Evolutionary conservation across 2,888 invertebrate genomes (phyloP).

Genomic region (Acronicta leporina): DNA sequence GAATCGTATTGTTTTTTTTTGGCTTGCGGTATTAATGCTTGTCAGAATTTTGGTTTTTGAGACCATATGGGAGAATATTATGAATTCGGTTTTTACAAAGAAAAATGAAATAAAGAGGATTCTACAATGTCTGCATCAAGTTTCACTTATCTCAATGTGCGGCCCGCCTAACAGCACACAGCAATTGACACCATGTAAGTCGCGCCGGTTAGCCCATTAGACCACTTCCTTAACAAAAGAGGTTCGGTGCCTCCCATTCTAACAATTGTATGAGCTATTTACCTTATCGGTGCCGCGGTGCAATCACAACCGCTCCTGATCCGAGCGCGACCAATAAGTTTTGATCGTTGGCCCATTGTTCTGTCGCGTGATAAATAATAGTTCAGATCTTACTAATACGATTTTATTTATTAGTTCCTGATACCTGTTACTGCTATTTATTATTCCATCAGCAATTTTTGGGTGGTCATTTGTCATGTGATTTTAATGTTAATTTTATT

Average conservation of each 20-base stretch:
- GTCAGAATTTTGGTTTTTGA: no score
- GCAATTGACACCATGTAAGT: constrained; percentile 87
- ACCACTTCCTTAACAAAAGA: constrained; percentile 87
- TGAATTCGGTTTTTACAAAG: no score
- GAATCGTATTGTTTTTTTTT: no score
- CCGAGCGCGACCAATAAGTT: constrained; percentile 54
- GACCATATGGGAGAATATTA: no score
- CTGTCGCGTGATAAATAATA: constrained; percentile 50
- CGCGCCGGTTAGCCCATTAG: constrained; percentile 82
- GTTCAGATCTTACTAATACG: constrained; percentile 38
- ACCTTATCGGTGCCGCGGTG: constrained; percentile 84
- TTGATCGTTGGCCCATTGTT: constrained; percentile 67
- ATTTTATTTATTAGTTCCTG: constrained; percentile 51
- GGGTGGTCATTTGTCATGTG: constrained; percentile 33
- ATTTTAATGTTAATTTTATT: constrained; percentile 39
- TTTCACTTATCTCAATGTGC: constrained; percentile 46
- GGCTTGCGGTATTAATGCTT: no score
- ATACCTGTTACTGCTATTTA: constrained; percentile 43
- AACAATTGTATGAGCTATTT: constrained; percentile 89
- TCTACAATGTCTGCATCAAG: background rate
- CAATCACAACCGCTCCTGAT: constrained; percentile 83
- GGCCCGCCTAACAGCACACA: constrained; percentile 64
- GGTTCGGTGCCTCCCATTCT: constrained; percentile 82
- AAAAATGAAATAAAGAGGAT: no score
- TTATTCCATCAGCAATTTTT: constrained; percentile 45